Base-by-base conservation (phyloP, 2,113 vertebrate genomes). In the Halcyon senegalensis region DNA sequence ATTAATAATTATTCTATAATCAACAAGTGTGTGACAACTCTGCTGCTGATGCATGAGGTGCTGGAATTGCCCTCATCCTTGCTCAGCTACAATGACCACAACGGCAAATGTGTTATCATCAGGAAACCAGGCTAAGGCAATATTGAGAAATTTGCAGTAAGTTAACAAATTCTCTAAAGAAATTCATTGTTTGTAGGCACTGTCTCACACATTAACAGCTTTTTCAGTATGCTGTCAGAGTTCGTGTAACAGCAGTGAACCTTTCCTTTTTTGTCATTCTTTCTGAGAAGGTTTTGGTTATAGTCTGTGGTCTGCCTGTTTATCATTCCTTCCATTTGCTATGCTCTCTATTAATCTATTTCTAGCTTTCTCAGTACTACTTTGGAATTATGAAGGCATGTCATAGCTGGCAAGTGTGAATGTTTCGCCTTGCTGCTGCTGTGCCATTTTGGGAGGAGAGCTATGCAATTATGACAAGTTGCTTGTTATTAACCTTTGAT, bases 401-500 rank as follows among this genome's bases (percentile, higher is more conserved):
- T 67, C 69, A 31, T 72, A 79, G 43, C 60, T 82, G 76, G 86
- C 43, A 94, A 94, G 41, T 21, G 16, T 67, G 64, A 93, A 79
- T 62, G 58, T 81, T 96, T 93, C 2, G 5, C 60, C 60, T 92
- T 92, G 86, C 58, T 82, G 80, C 62, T 81, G 39, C 68, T 60
- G 83, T 94, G 89, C 62, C 86, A 63, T 94, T 95, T 59, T 81
- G 87, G 90, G 80, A 92, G 85, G 82, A 93, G 63, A 94, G 63
- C 59, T 92, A 80, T 70, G 60, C 90, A 88, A 51, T 95, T 93
- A 90, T 86, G 88, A 92, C 92, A 93, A 92, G 88, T 90, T 94
- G 73, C 88, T 96, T 74, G 69, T 87, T 96, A 72, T 89, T 94
- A 96, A 96, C 90, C 88, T 96, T 95, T 92, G 88, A 67, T 90